Evolutionary conservation across 92 coral and sea anemone species (phyloP).

Genomic region (Zoanthus sansibaricus): DNA sequence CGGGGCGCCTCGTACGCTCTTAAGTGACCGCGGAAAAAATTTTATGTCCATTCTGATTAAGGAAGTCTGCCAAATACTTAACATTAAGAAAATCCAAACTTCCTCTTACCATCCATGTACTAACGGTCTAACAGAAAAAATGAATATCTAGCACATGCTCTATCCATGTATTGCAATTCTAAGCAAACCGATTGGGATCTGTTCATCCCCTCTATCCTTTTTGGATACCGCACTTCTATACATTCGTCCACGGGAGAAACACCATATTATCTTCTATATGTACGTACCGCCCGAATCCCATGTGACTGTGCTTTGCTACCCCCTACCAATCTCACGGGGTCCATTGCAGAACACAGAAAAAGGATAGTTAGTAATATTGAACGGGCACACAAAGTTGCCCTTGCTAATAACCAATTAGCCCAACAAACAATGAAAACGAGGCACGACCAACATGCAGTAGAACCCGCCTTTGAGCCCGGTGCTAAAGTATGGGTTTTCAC

Average conservation of each 20-base stretch:
- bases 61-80: constrained; percentile 37
- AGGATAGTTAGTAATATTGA: constrained; percentile 68
- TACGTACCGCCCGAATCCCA: constrained; percentile 7
- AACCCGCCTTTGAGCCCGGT: constrained; percentile 53
- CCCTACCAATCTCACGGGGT: constrained; percentile 28
- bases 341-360: constrained; percentile 66
- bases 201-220: constrained; percentile 37
- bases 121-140: constrained; percentile 30
- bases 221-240: constrained; percentile 44
- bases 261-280: constrained; percentile 29
- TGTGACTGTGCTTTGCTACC: constrained; percentile 28
- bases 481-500: constrained; percentile 70
- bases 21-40: constrained; percentile 49
- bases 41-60: constrained; percentile 19
- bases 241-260: constrained; percentile 33
- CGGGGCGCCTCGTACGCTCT: constrained; percentile 54
- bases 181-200: constrained; percentile 52
- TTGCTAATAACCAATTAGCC: constrained; percentile 54
- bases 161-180: constrained; percentile 40
- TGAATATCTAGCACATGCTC: constrained; percentile 30
- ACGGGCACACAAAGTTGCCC: constrained; percentile 61
- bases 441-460: constrained; percentile 52
- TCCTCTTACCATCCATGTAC: constrained; percentile 27
- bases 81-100: constrained; percentile 30
- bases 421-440: constrained; percentile 70